These are phyloP conservation scores for Parapsyche elsis DNA, from an alignment of 1,140 invertebrate genomes.

Conservation along the genomic window DNA sequence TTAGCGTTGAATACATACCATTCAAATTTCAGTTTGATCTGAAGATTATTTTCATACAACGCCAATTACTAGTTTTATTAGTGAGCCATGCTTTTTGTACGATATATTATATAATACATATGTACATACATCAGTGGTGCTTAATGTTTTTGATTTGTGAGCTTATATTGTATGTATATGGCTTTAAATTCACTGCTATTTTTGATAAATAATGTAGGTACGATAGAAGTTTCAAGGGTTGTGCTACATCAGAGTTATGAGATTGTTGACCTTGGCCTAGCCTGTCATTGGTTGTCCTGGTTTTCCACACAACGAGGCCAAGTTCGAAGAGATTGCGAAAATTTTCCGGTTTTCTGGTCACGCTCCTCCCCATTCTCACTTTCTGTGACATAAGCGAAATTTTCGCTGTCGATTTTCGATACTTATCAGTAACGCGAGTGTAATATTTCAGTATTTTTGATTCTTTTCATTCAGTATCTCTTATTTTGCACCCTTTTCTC, in stretches of 20 bases:
- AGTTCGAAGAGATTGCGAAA: conserved; percentile 27
- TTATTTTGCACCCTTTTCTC: no score
- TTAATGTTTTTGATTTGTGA: no score
- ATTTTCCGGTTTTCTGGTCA: conserved; percentile 21
- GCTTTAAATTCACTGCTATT: not conserved
- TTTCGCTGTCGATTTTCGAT: not conserved
- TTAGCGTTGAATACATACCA: no score
- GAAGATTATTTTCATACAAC: no score
- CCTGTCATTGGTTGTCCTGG: not conserved
- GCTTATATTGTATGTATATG: no score
- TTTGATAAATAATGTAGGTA: not conserved
- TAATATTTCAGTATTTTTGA: no score
- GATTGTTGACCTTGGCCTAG: conserved; percentile 9
- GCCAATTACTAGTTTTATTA: no score
- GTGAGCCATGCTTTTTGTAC: no score
- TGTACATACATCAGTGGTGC: no score
- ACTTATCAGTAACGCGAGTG: not conserved
- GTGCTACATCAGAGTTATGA: not conserved
- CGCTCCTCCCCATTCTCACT: not conserved
- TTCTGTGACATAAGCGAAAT: not conserved
- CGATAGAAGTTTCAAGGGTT: not conserved
- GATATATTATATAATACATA: no score
- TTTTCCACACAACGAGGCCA: not conserved
- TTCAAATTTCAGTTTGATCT: no score
- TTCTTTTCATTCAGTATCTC: not conserved